phyloP scores from a whole-genome alignment of 2,888 invertebrate genomes.

The Oxystoma pomonae region DNA sequence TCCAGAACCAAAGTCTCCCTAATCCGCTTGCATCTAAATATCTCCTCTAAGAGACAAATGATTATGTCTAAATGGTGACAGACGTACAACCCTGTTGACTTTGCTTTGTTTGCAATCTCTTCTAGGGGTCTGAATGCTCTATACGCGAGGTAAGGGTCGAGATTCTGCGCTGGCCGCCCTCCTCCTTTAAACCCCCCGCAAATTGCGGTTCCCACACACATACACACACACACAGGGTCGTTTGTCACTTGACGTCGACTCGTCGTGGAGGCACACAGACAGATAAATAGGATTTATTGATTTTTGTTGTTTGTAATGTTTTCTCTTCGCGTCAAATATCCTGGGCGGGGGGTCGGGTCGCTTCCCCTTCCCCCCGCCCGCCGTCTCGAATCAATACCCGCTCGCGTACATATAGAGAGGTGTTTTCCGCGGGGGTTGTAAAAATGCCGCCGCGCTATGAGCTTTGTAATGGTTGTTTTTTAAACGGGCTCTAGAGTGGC shows the following conservation, averaged over 20 bases:
- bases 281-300: conserved; percentile 5
- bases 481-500: not conserved
- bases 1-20: too few relatives aligned
- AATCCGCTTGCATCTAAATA: too few relatives aligned
- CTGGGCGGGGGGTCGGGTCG: not conserved
- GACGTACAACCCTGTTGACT: too few relatives aligned
- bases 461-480: not conserved
- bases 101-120: too few relatives aligned
- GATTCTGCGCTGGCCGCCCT: too few relatives aligned
- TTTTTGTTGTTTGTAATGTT: conserved; percentile 1
- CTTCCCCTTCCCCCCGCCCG: not conserved
- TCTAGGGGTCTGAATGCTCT: too few relatives aligned
- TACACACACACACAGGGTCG: too few relatives aligned
- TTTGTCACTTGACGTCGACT: conserved; percentile 4
- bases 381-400: not conserved
- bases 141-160: too few relatives aligned
- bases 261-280: conserved; percentile 2
- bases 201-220: too few relatives aligned
- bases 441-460: not conserved
- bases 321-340: not conserved
- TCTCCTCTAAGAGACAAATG: too few relatives aligned
- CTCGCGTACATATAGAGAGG: not conserved
- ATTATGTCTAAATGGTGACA: too few relatives aligned
- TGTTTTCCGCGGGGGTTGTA: not conserved
- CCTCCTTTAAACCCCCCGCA: too few relatives aligned